Conservation (phyloP, 1,140 invertebrate species). For the Macrobrachium rosenbergii region DNA sequence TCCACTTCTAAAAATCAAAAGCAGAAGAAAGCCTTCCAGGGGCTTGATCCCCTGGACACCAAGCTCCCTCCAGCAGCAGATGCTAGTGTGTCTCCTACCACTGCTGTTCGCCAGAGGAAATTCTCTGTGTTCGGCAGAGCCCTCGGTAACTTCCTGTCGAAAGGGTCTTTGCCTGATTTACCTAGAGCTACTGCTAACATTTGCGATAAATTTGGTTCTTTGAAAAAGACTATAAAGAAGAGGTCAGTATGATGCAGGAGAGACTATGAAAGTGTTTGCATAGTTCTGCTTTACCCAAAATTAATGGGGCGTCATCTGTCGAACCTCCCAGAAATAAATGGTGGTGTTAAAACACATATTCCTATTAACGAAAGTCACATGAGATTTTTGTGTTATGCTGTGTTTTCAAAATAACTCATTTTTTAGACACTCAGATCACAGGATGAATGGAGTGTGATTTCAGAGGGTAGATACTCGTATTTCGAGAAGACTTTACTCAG, state of each 20-base stretch:
- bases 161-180: conserved; percentile 53
- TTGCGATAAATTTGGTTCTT: conserved; percentile 54
- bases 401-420: no score
- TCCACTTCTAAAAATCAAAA: conserved; percentile 3
- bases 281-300: no score
- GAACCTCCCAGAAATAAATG: background rate
- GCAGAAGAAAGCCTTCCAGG: background rate
- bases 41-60: conserved; percentile 16
- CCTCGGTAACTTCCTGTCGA: conserved; percentile 52
- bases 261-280: background rate
- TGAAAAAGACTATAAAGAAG: conserved; percentile 55
- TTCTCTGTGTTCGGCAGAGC: conserved; percentile 56
- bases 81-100: background rate
- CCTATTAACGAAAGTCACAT: background rate
- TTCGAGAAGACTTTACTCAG: no score
- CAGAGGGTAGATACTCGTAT: no score
- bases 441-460: no score
- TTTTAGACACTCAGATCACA: no score
- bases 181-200: conserved; percentile 52
- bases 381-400: no score
- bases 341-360: background rate
- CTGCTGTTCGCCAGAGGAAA: conserved; percentile 37
- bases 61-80: conserved; percentile 5
- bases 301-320: background rate
- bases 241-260: conserved; percentile 46